Evolutionary conservation across 1,140 invertebrate species (phyloP), one percentile per base, ranked within the genome.

Genomic region (Amyelois transitella): DNA sequence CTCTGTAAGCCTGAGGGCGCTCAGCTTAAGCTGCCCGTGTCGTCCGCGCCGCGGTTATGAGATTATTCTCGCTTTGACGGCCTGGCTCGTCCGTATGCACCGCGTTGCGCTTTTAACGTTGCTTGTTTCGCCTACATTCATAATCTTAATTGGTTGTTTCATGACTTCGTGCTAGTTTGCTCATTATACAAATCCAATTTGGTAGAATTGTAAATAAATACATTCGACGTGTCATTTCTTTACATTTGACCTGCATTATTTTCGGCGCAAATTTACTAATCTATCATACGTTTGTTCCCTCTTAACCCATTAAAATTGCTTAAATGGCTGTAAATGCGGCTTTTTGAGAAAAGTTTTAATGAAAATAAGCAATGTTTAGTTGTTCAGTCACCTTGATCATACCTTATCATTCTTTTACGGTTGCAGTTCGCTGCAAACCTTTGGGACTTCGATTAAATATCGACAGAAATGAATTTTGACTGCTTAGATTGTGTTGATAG

Each of bases 61-160:
- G 78, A 84, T 81, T 81, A 85, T 77, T 82, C 72, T 76, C 76
- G 75, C 79, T 82, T 79, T 82, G 79, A 78, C 67, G 84, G 77
- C 63, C 55, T 56, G 61, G 86, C 81, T 64, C 77, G 77, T 64
- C 76, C 80, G 58, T 77, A 86, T 73, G 85, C 85, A 60, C 74
- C 74, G 51, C 52, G 80, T 79, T 68, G 80, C 84, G 54, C 74
- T 86, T 70, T 81, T 88, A 64, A 77, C 81, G 64, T 76, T 22
- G 32, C 65, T 55, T 55, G 56, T 52, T 65, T 69, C 49, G 65
- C 59, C 69, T 69, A 74, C 61, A 76, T 77, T 74, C 72, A 64
- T 72, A 77, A 74, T 66, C 66, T 53, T 75, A 73, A 77, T 72
- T 70, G 57, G 66, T 51, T 38, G 38, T 51, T 55, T 54, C 43